A percentile compares a stretch with the other conserved stretches of the same genome.
Evolutionary conservation across 2,113 vertebrate species (phyloP).

Genomic region (Casuarius casuarius): DNA sequence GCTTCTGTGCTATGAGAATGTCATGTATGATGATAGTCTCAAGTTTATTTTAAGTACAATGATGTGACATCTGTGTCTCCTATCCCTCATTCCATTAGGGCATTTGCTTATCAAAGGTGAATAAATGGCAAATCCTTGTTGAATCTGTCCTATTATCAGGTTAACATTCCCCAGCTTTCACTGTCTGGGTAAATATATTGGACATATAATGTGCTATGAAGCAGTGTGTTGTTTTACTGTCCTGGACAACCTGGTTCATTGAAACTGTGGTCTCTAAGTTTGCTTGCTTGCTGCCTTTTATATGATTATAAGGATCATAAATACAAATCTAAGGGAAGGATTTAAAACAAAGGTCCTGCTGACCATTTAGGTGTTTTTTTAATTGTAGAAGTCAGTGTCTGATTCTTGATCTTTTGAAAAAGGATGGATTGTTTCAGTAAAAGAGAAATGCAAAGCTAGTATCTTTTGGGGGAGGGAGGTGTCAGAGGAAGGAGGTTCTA

Average conservation of each 20-base stretch:
- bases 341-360: not conserved
- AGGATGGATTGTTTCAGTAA: not conserved
- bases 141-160: not conserved
- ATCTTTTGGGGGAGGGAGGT: not conserved
- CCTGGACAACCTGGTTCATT: not conserved
- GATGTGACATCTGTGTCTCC: not conserved
- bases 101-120: not conserved
- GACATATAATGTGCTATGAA: not conserved
- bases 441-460: not conserved
- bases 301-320: not conserved
- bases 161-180: not conserved
- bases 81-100: too few relatives aligned
- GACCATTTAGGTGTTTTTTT: not conserved
- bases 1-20: not conserved
- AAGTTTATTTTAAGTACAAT: not conserved
- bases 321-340: not conserved
- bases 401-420: not conserved
- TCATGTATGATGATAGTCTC: not conserved
- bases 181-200: not conserved
- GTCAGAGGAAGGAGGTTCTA: not conserved
- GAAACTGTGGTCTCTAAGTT: not conserved
- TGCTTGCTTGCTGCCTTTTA: not conserved
- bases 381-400: not conserved
- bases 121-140: too few relatives aligned
- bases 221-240: not conserved